Evolutionary conservation across 2,888 invertebrate genomes (phyloP), one percentile per base, ranked within the genome.

Genomic region (Pyrocoelia pectoralis): DNA sequence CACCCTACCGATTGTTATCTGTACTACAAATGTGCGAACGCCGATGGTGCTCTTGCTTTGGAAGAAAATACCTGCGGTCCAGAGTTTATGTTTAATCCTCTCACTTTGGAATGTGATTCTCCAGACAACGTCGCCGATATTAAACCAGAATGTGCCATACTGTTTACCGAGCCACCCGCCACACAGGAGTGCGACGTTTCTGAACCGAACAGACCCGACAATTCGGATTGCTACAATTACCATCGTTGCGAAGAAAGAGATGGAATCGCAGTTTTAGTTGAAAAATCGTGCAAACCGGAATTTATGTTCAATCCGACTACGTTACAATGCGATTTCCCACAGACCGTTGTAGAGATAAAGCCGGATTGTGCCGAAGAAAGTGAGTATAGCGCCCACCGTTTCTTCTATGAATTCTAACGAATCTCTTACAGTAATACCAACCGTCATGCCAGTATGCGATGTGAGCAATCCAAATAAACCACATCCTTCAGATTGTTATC

Each of bases 251-350:
- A 15, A 46, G 46, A 46, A 9, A 46, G 4, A 10, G 18, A 18
- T 10, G 6, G 10, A 15, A 3, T 46, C 4, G 18, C 46, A 9
- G 5, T 2, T 10, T 18, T 46, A 9, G 46, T 46, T 2, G 9
- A 18, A 46, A 46, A 46, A 46, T 46, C 46, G 6, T 46, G 46
- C 46, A 46, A 46, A 46, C 46, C 46, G n/a, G 46, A 46, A 2
- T 46, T 46, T n/a, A 46, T 46, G 46, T 46, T 46, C 17, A 46
- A 46, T 46, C 46, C 46, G 2, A 3, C 1, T 17, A 14, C 17
- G 17, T 46, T 17, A 17, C 15, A 46, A 15, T 46, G 46, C 17
- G 46, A 46, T 13, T 41, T 41, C 14, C 41, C 41, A 13, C 12
- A 41, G 14, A 14, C 12, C 12, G 41, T 41, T 8, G 14, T 10